Conservation (phyloP, 1,140 invertebrate genomes). For the Vanessa atalanta region DNA sequence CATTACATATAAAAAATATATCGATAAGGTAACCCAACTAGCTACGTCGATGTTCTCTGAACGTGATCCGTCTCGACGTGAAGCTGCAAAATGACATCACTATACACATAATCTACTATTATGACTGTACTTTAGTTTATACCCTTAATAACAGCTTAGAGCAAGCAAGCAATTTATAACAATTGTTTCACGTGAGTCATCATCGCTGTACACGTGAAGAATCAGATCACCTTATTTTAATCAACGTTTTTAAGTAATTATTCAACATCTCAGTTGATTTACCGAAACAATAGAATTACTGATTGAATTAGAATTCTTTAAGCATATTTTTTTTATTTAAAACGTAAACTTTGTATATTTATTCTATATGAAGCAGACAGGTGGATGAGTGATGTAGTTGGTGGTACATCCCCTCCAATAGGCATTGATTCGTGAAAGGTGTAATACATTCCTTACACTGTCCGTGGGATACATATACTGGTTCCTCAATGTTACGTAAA, state of each 20-base stretch:
- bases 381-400: no score
- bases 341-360: no score
- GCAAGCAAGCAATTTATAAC: conserved; percentile 34
- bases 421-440: no score
- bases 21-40: neutral
- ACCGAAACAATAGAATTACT: no score
- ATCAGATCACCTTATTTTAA: conserved; percentile 12
- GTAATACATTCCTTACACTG: no score
- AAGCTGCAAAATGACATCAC: conserved; percentile 40
- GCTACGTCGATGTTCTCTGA: neutral
- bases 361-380: no score
- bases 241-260: neutral
- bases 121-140: conserved; percentile 31
- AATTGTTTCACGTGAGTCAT: conserved; percentile 16
- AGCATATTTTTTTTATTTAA: no score
- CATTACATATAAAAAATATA: neutral
- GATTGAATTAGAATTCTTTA: no score
- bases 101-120: conserved; percentile 25
- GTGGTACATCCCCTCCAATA: no score
- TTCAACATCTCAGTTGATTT: no score
- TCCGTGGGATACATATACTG: no score
- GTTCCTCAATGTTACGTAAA: no score
- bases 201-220: conserved; percentile 16
- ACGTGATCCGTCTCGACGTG: conserved; percentile 37
- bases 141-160: conserved; percentile 35